phyloP scores from a whole-genome alignment of 2,888 invertebrate species.

The Sinodicranocentrus sp. region DNA sequence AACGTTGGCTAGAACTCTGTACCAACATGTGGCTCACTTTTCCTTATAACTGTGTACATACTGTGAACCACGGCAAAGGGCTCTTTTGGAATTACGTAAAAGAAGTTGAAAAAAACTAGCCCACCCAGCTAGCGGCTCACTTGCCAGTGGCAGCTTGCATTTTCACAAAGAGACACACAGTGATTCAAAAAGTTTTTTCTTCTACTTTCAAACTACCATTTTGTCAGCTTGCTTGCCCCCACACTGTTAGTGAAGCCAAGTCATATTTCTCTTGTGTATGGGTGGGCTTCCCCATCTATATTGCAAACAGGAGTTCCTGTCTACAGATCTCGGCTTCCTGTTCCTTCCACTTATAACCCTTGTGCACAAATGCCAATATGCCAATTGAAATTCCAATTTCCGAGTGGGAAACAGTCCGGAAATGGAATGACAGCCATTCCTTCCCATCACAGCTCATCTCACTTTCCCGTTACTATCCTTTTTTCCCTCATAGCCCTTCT shows the following conservation, averaged over 20 bases:
- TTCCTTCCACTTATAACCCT: constrained; percentile 39
- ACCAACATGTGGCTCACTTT: constrained; percentile 52
- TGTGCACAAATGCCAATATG: constrained; percentile 78
- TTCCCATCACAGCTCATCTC: constrained; percentile 66
- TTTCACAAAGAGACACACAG: not conserved
- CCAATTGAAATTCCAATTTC: constrained; percentile 71
- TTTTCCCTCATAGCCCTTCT: constrained; percentile 9
- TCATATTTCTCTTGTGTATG: constrained; percentile 12
- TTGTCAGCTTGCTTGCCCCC: constrained; percentile 48
- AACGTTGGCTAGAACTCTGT: not conserved
- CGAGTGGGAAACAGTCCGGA: constrained; percentile 68
- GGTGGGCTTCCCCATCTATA: constrained; percentile 22
- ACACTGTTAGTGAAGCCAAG: not conserved
- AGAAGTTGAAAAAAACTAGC: not conserved
- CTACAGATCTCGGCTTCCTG: constrained; percentile 63
- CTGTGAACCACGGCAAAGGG: not conserved
- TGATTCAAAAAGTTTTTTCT: constrained; percentile 27
- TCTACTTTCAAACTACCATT: constrained; percentile 11
- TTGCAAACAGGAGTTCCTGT: constrained; percentile 47
- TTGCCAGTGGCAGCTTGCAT: constrained; percentile 11
- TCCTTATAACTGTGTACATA: not conserved
- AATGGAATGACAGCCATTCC: constrained; percentile 71
- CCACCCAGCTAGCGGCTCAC: too few species aligned
- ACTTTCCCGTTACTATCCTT: constrained; percentile 9
- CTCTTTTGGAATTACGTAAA: not conserved